Evolutionary conservation across 2,113 vertebrate species (phyloP).

Genomic region (Lagopus muta): DNA sequence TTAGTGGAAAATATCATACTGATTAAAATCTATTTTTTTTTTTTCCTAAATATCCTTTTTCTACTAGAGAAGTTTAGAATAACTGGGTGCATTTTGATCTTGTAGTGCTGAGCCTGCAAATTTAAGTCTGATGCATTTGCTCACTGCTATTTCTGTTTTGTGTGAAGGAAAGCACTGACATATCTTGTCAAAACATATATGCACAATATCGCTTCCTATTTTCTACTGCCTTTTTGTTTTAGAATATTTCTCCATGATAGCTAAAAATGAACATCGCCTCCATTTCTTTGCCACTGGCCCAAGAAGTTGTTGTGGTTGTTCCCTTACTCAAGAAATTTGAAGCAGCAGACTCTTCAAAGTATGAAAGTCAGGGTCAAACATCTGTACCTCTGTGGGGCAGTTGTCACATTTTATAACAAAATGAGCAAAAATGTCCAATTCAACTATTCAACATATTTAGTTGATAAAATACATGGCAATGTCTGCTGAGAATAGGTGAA

Average conservation of each 20-base stretch:
- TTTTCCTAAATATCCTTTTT: neutral
- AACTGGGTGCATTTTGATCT: neutral
- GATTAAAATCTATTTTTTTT: neutral
- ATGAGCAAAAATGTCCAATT: neutral
- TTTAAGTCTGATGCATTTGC: neutral
- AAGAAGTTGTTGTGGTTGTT: neutral
- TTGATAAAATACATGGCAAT: neutral
- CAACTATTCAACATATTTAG: neutral
- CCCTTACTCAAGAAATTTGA: neutral
- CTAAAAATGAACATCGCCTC: neutral
- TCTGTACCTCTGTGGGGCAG: accelerated
- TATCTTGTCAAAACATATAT: neutral
- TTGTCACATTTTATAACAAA: neutral
- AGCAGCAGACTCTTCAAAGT: neutral
- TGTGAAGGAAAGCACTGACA: neutral
- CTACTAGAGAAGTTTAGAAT: neutral
- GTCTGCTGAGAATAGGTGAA: neutral
- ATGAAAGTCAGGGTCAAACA: neutral
- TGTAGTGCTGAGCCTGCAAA: neutral
- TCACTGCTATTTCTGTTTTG: neutral
- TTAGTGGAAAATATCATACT: neutral
- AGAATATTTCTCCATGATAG: neutral
- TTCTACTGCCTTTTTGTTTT: neutral
- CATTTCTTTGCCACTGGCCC: neutral
- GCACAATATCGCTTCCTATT: neutral